These are phyloP conservation scores for Chromis chromis DNA, from an alignment of 2,797 vertebrate genomes.

Conservation along the genomic window DNA sequence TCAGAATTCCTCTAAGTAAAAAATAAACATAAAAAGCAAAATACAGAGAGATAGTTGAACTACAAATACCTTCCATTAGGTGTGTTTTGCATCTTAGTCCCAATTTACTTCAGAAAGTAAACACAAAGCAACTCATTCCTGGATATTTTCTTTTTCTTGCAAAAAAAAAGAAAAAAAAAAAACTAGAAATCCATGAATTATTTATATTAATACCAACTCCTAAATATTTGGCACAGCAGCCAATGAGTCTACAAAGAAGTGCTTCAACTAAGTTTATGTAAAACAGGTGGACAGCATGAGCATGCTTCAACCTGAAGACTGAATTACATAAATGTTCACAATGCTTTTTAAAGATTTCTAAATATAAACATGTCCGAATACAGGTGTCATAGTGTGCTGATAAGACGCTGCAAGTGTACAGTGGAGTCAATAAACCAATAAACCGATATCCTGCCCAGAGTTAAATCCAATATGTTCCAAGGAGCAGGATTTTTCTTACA, in stretches of 20 bases:
- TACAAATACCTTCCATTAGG: too few relatives aligned
- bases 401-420: neutral
- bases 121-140: neutral
- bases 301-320: neutral
- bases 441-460: slow-evolving; percentile 18
- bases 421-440: slow-evolving; percentile 30
- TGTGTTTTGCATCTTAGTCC: neutral
- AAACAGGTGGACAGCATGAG: too few relatives aligned
- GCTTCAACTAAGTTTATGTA: neutral
- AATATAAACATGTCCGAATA: neutral
- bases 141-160: neutral
- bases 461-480: neutral
- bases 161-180: too few relatives aligned
- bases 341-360: neutral
- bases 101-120: too few relatives aligned
- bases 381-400: neutral
- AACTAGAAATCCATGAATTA: too few relatives aligned
- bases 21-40: too few relatives aligned
- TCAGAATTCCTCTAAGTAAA: too few relatives aligned
- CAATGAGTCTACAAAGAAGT: neutral
- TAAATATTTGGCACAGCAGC: neutral
- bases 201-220: neutral
- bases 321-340: neutral
- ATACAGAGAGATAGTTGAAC: too few relatives aligned
- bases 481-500: slow-evolving; percentile 2